Percentiles rank a stretch among this genome's conserved stretches.
These are phyloP conservation scores for Euborellia annulipes DNA, from an alignment of 1,140 invertebrate genomes.

Conservation along the genomic window DNA sequence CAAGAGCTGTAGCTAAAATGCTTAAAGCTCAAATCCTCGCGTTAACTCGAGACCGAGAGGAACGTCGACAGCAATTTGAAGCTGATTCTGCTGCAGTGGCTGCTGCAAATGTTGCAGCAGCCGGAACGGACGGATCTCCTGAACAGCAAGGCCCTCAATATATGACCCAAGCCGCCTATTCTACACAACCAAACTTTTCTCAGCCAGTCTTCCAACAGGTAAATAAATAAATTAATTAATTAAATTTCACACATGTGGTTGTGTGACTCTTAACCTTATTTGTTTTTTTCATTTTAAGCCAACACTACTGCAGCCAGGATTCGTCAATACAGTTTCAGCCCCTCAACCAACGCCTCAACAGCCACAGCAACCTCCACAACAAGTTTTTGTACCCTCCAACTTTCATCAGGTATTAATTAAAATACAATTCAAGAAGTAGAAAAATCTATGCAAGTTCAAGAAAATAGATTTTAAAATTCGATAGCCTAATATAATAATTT, in stretches of 20 bases:
- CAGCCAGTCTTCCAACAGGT: slow-evolving; percentile 11
- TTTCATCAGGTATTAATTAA: not conserved
- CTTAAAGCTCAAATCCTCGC: slow-evolving; percentile 64
- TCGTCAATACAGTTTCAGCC: not conserved
- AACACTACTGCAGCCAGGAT: too few species aligned
- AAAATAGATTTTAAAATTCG: too few species aligned
- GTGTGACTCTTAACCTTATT: too few species aligned
- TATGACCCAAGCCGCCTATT: slow-evolving; percentile 13
- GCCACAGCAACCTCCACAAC: slow-evolving; percentile 12
- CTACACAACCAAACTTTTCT: slow-evolving; percentile 14
- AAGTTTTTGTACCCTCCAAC: slow-evolving; percentile 4
- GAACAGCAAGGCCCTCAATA: slow-evolving; percentile 18
- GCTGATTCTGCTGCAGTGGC: slow-evolving; percentile 22
- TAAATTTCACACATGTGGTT: too few species aligned
- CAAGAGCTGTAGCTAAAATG: slow-evolving; percentile 72
- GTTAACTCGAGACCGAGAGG: slow-evolving; percentile 44
- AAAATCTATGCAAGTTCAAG: too few species aligned
- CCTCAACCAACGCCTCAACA: slow-evolving; percentile 7
- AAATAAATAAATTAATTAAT: too few species aligned
- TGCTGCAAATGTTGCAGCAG: slow-evolving; percentile 24
- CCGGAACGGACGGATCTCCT: slow-evolving; percentile 1
- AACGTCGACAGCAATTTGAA: slow-evolving; percentile 14
- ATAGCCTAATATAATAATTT: too few species aligned
- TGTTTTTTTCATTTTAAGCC: too few species aligned
- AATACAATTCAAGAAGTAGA: too few species aligned